Conservation (phyloP, 2,797 vertebrate species). For the Meda fulgida region DNA sequence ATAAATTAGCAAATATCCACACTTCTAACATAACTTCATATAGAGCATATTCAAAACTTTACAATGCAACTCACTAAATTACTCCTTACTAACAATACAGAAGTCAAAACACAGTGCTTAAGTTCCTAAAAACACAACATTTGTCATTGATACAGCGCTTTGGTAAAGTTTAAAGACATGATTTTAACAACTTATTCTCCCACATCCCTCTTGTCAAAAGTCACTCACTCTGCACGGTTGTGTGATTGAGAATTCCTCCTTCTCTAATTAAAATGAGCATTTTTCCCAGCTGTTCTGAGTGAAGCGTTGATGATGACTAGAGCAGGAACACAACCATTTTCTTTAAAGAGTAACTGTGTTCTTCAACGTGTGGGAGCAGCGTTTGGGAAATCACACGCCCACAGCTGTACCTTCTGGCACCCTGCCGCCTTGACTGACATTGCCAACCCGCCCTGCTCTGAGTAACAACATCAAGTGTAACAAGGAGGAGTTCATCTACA, state of each 20-base stretch:
- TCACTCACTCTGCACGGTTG: slow-evolving; percentile 21
- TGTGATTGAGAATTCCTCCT: slow-evolving; percentile 14
- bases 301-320: background rate
- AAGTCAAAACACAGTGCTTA: background rate
- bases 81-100: background rate
- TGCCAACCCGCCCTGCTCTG: slow-evolving; percentile 39
- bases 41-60: background rate
- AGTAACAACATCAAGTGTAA: slow-evolving; percentile 35
- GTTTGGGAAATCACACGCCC: slow-evolving; percentile 40
- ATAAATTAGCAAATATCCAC: background rate
- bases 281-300: background rate
- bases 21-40: background rate
- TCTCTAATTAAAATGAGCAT: slow-evolving; percentile 15
- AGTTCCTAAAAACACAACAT: background rate
- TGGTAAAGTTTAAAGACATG: background rate
- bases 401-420: slow-evolving; percentile 29
- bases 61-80: background rate
- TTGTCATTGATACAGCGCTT: background rate
- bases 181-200: background rate
- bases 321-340: background rate
- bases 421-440: slow-evolving; percentile 21
- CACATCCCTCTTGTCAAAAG: background rate
- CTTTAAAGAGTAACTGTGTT: background rate
- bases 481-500: background rate
- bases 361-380: slow-evolving; percentile 18